Base-by-base conservation (phyloP, 2,797 vertebrate genomes). In the Cossypha polioptera region DNA sequence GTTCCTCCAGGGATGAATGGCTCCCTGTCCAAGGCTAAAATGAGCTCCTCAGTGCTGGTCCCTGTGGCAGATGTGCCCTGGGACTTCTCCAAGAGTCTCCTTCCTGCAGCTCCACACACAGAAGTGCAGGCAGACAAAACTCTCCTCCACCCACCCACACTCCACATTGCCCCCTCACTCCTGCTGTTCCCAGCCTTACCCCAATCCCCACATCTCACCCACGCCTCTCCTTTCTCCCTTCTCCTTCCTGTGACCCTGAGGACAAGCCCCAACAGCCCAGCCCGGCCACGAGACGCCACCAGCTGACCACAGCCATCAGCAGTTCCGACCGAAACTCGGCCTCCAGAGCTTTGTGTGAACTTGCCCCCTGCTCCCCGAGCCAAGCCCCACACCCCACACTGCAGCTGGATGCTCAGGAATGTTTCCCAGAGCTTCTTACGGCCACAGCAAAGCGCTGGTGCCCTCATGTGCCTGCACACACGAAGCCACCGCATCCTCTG, bases 381-480 rank as follows among this genome's bases (percentile, higher is more conserved):
- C 92, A 92, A 94, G 74, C 24, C 94, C 89, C 91, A 95, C 84
- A 88, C 80, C 92, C 94, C 71, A 57, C 61, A 58, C 42, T 51
- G 79, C 10, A 58, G 88, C 73, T 91, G 90, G 89, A 29, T 28
- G 86, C 90, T 73, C 66, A 81, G 74, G 71, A 93, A 90, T 87
- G 90, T 25, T 90, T 19, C 73, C 47, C 88, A 92, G 79, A 2
- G 6, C 61, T 61, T 61, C 67, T 29, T 1, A 20, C 47, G 42
- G 82, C 86, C 93, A 73, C 96, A 88, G 94, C 87, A 94, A 95
- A 94, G 95, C 25, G 20, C 69, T 75, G 84, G 92, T 94, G 95
- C 92, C 94, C 92, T 95, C 92, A 42, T 53, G 69, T 68, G 78
- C 94, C 85, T 35, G 82, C 57, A 21, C 4, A 3, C 82, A 62